These are phyloP conservation scores for Ctena decussata DNA, from an alignment of 2,888 invertebrate genomes.

Conservation along the genomic window DNA sequence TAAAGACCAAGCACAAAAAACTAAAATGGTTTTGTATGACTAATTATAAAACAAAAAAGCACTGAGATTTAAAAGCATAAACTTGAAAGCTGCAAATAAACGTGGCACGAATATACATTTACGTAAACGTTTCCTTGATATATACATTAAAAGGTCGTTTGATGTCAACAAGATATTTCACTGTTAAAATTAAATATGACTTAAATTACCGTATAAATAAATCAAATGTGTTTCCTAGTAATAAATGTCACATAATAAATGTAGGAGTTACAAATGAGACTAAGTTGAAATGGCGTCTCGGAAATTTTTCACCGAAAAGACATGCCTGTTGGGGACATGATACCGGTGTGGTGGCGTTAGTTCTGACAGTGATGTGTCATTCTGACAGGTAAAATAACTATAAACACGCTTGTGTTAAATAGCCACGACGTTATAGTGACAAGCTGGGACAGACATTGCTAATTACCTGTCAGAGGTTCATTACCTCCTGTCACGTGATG, in stretches of 20 bases:
- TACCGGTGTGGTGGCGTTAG: conserved; percentile 51
- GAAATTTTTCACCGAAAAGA: conserved; percentile 31
- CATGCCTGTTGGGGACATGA: conserved; percentile 48
- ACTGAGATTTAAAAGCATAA: too few species aligned
- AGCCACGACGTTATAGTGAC: conserved; percentile 36
- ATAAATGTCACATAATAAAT: conserved; percentile 5
- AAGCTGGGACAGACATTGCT: conserved; percentile 37
- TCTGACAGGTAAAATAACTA: conserved; percentile 41
- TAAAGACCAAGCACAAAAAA: too few species aligned
- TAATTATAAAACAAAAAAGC: too few species aligned
- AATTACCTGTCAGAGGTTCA: conserved; percentile 54
- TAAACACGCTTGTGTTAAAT: conserved; percentile 54
- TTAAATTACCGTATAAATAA: conserved; percentile 1
- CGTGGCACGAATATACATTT: conserved; percentile 4
- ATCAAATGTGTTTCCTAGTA: conserved; percentile 10
- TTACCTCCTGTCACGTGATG: conserved; percentile 46
- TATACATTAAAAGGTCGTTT: background rate
- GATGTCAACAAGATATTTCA: conserved; percentile 3
- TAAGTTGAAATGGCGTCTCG: conserved; percentile 10
- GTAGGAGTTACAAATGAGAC: conserved; percentile 11
- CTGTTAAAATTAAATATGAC: conserved; percentile 2
- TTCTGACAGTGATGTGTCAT: conserved; percentile 61
- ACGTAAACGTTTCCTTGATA: background rate
- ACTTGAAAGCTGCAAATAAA: too few species aligned
- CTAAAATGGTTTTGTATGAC: too few species aligned